Percentiles rank a stretch among this genome's conserved stretches.
Evolutionary conservation across 2,797 vertebrate species (phyloP).

Genomic region (Thunnus albacares): DNA sequence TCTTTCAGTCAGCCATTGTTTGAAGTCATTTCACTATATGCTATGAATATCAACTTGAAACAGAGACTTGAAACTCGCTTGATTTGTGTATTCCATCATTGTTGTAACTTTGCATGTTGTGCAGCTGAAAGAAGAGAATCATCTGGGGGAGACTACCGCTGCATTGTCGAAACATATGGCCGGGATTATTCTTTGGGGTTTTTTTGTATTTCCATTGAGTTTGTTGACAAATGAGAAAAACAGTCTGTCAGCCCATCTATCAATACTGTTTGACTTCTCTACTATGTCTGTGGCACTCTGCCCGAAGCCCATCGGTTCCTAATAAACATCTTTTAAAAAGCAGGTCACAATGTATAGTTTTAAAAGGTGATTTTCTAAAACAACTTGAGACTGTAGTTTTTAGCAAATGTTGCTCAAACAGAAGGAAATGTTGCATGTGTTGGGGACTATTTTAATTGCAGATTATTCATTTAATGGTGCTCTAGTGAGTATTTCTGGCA

Average conservation of each 20-base stretch:
- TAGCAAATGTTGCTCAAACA: no score
- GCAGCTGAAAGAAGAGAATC: background rate
- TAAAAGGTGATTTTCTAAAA: background rate
- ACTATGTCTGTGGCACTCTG: background rate
- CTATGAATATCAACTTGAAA: conserved; percentile 19
- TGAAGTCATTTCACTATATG: background rate
- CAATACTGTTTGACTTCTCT: background rate
- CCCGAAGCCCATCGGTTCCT: background rate
- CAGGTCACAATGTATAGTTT: background rate
- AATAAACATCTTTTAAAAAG: background rate
- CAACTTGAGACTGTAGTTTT: no score
- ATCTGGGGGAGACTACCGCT: background rate
- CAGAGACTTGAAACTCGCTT: background rate
- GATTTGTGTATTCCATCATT: conserved; percentile 21
- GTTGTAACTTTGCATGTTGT: conserved; percentile 4
- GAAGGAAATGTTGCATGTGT: background rate
- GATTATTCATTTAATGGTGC: conserved; percentile 1
- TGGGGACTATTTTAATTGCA: background rate
- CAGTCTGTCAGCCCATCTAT: background rate
- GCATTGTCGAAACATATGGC: background rate
- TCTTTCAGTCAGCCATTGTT: background rate
- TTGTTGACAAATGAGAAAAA: no score
- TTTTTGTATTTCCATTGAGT: no score
- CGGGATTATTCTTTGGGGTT: background rate
- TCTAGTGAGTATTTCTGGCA: background rate